A percentile compares a stretch with the other conserved stretches of the same genome.
Evolutionary conservation across 2,113 vertebrate genomes (phyloP).

Genomic region (Spermophilus dauricus): DNA sequence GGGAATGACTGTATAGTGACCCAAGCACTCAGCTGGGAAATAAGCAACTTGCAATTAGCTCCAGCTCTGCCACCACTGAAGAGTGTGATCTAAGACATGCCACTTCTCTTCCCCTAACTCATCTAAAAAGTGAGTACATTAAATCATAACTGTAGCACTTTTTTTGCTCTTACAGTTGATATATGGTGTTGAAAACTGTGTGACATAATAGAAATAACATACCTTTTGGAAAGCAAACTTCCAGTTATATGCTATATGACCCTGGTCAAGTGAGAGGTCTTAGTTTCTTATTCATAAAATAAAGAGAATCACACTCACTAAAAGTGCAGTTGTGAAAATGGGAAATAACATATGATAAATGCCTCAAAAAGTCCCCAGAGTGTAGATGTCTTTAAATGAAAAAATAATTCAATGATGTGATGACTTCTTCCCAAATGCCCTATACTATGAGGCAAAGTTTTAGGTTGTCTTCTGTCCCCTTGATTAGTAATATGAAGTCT

Average conservation of each 20-base stretch:
- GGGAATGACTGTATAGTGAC: not conserved
- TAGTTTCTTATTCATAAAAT: constrained; percentile 26
- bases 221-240: not conserved
- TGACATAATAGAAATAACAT: not conserved
- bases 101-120: not conserved
- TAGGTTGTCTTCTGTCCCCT: not conserved
- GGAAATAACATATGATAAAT: not conserved
- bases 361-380: not conserved
- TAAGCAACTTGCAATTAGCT: not conserved
- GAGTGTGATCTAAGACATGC: not conserved
- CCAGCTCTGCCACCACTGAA: not conserved
- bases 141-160: not conserved
- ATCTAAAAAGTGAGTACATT: constrained; percentile 5
- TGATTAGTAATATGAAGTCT: not conserved
- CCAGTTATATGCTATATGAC: not conserved
- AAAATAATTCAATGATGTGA: not conserved
- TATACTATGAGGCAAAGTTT: not conserved
- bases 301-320: not conserved
- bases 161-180: not conserved
- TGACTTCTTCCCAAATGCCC: not conserved
- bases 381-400: not conserved
- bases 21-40: not conserved
- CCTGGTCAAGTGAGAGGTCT: not conserved
- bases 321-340: not conserved
- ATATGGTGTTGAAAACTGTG: not conserved